Percentiles rank a stretch among this genome's conserved stretches.
Evolutionary conservation across 23 tunicate species (phyloP).

Genomic region (Phallusia fumigata): DNA sequence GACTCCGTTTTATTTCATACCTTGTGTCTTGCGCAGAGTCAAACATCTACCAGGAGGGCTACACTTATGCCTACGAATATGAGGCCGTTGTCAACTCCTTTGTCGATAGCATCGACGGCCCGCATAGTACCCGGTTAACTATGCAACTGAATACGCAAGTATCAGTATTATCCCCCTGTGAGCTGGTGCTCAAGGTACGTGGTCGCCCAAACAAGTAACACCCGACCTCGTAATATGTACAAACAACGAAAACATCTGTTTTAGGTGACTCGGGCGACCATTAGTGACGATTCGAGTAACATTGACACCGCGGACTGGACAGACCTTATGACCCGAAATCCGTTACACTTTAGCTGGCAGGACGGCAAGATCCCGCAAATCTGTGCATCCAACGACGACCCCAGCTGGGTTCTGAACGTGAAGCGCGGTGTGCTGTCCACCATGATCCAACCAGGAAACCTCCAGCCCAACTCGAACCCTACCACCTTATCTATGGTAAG

Average conservation of each 20-base stretch:
- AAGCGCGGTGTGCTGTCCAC: constrained; percentile 82
- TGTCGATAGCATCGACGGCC: constrained; percentile 19
- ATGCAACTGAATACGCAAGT: constrained; percentile 21
- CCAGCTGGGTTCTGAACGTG: constrained; percentile 87
- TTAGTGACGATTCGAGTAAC: neutral
- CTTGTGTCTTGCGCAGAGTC: neutral
- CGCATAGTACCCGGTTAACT: neutral
- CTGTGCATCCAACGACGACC: constrained; percentile 83
- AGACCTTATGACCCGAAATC: constrained; percentile 33
- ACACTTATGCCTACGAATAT: constrained; percentile 54
- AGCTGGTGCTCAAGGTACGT: constrained; percentile 38
- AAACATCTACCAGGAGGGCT: constrained; percentile 22
- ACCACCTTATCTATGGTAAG: neutral
- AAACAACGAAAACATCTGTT: neutral
- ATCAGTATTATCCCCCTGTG: constrained; percentile 42
- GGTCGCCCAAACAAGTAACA: neutral
- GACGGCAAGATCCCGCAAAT: constrained; percentile 61
- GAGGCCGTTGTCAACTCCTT: constrained; percentile 36
- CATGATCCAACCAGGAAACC: constrained; percentile 53
- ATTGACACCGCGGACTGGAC: constrained; percentile 48
- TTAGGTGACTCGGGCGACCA: neutral
- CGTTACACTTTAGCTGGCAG: constrained; percentile 69
- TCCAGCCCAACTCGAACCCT: neutral
- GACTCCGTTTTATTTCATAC: neutral
- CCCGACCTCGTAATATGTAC: neutral